These are phyloP conservation scores for Sisor rabdophorus DNA, from an alignment of 2,113 vertebrate genomes.

Conservation along the genomic window DNA sequence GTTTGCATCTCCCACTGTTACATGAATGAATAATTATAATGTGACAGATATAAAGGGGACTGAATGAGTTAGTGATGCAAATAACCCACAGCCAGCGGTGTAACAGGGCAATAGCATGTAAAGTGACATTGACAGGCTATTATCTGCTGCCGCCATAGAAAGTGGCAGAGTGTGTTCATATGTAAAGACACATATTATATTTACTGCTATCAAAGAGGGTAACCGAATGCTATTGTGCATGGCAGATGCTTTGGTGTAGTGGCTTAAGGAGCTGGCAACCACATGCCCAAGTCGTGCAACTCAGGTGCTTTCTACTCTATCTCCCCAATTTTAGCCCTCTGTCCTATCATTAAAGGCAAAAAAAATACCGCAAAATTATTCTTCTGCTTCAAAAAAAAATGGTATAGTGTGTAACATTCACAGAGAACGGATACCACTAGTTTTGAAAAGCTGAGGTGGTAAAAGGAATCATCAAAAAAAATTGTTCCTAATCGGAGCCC, in stretches of 20 bases:
- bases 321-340: no score
- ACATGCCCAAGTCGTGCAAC: no score
- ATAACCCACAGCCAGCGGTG: background rate
- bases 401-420: background rate
- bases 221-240: background rate
- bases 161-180: no score
- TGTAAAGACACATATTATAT: background rate
- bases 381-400: no score
- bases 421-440: background rate
- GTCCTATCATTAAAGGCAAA: no score
- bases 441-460: background rate
- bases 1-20: background rate
- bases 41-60: background rate
- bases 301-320: no score
- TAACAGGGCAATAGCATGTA: background rate
- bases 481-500: background rate
- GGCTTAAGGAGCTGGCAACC: no score
- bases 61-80: background rate
- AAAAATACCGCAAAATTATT: no score
- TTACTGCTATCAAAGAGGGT: background rate
- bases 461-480: background rate
- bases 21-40: background rate
- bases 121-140: background rate
- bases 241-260: no score
- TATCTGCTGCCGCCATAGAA: background rate